Conservation (phyloP, 2,797 vertebrate genomes). For the Propithecus perrieri region DNA sequence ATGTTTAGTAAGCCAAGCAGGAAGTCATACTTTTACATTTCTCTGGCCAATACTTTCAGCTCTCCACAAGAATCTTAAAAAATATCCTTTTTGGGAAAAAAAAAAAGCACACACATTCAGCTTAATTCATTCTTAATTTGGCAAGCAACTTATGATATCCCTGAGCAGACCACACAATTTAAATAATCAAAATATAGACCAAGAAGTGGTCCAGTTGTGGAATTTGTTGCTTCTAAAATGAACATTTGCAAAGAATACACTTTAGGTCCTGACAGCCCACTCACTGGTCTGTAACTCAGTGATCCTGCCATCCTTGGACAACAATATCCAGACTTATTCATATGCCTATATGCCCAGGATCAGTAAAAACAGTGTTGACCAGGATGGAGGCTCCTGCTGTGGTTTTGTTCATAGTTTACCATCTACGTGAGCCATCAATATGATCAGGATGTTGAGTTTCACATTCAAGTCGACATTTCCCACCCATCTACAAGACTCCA, state of each 20-base stretch:
- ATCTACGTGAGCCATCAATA: neutral
- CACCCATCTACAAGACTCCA: neutral
- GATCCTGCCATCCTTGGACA: neutral
- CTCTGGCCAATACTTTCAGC: neutral
- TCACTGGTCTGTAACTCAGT: neutral
- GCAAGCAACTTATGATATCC: neutral
- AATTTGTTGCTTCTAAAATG: neutral
- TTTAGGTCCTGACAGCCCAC: neutral
- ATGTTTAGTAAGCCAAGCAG: neutral
- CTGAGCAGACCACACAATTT: neutral
- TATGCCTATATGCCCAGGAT: neutral
- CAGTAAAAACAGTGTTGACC: neutral
- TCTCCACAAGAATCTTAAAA: neutral
- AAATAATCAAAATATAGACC: conserved; percentile 16
- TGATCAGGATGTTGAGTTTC: neutral
- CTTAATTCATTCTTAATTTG: conserved; percentile 40
- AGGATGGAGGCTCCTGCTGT: neutral
- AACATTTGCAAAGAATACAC: neutral
- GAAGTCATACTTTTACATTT: neutral
- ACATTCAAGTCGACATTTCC: conserved; percentile 32
- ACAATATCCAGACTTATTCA: neutral
- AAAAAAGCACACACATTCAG: neutral
- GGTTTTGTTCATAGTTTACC: neutral
- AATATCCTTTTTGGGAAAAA: neutral
- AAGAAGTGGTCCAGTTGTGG: neutral